Evolutionary conservation across 1,140 invertebrate genomes (phyloP), one percentile per base, ranked within the genome.

Genomic region (Drosophila willistoni): DNA sequence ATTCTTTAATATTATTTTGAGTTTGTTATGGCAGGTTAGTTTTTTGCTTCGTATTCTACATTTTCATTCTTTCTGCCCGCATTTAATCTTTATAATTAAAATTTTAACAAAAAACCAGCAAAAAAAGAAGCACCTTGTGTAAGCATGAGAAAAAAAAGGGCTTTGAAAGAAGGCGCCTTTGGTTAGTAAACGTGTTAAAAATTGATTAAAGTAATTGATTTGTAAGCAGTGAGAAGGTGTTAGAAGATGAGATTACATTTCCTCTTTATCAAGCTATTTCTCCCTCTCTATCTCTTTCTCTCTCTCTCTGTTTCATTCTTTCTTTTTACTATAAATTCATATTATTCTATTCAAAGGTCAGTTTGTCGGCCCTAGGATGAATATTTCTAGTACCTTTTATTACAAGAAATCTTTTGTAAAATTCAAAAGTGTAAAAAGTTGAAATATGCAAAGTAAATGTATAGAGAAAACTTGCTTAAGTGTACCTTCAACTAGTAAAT

Each of bases 11-110:
- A 87, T 87, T 89, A 87, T 87, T 87, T 89, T 69, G 77, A 89
- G 83, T 89, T 87, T 87, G 77, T 83, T 89, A 83, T 79, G 83
- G 76, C 83, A 89, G 83, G 84, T 87, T 87, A 87, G 83, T 87
- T 79, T 29, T 79, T 60, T 71, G 51, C 59, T 62, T 60, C 60
- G 62, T 55, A 64, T 60, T 68, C 71, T 33, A 51, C 44, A 19
- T 22, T 51, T 22, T 51, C 44, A 56, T 66, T 17, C 29, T 12
- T 41, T 22, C 61, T 63, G 77, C 64, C 67, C 79, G 84, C 77
- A 77, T 87, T 80, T 87, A 87, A 87, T 89, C 80, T 83, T 89
- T 77, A 87, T 87, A 87, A 87, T 87, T 87, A 87, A 87, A 87
- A 89, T 80, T 87, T 83, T 62, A 82, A 56, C 64, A 82, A 82